Percentiles rank a stretch among this genome's conserved stretches.
phyloP scores from a whole-genome alignment of 2,888 invertebrate genomes.

The Andrena chrysosceles region DNA sequence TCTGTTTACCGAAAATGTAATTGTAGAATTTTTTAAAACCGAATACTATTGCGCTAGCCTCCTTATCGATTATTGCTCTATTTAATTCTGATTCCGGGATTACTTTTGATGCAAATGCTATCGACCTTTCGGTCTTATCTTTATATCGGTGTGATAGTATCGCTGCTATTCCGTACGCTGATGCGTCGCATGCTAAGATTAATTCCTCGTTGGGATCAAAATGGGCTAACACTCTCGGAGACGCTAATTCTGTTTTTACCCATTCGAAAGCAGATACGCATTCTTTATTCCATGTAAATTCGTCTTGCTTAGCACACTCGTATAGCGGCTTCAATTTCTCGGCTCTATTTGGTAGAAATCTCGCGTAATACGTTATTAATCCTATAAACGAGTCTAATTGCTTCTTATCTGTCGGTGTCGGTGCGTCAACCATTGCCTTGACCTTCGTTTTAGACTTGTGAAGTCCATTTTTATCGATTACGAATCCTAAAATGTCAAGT shows the following conservation, averaged over 20 bases:
- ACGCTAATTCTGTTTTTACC: conserved; percentile 61
- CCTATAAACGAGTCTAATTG: conserved; percentile 72
- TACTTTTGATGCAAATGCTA: conserved; percentile 32
- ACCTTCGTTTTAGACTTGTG: conserved; percentile 67
- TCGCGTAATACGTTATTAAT: conserved; percentile 77
- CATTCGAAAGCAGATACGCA: conserved; percentile 25
- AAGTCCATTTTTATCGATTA: conserved; percentile 68
- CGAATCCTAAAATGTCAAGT: conserved; percentile 71
- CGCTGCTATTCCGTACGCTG: conserved; percentile 20
- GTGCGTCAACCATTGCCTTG: conserved; percentile 66
- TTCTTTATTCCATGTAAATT: conserved; percentile 68
- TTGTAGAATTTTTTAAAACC: conserved; percentile 51
- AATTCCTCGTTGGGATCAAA: conserved; percentile 43
- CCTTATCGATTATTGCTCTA: conserved; percentile 60
- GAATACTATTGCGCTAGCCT: conserved; percentile 58
- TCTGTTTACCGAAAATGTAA: conserved; percentile 17
- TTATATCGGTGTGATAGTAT: conserved; percentile 40
- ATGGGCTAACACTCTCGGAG: conserved; percentile 51
- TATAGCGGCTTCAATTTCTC: conserved; percentile 71
- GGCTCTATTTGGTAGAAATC: conserved; percentile 75
- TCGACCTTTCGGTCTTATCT: conserved; percentile 27
- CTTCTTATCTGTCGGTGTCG: conserved; percentile 59
- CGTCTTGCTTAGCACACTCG: conserved; percentile 34
- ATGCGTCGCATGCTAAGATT: conserved; percentile 47
- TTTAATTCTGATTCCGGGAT: conserved; percentile 44